These are phyloP conservation scores for Lynx canadensis DNA, from an alignment of 2,113 vertebrate species.

Conservation along the genomic window DNA sequence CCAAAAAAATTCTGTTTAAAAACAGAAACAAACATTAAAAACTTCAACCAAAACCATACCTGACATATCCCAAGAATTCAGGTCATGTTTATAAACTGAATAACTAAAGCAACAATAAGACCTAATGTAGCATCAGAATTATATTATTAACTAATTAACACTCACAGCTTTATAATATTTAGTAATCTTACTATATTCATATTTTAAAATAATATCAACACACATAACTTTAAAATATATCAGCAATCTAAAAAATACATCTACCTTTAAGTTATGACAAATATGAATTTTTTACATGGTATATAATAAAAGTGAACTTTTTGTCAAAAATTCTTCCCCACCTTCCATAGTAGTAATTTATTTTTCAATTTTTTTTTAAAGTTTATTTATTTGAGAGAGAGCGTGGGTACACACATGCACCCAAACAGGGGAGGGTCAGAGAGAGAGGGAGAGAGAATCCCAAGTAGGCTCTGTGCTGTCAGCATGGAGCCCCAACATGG, in stretches of 20 bases:
- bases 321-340: background rate
- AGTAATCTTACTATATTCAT: background rate
- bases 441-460: no score
- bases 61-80: background rate
- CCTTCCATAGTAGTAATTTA: background rate
- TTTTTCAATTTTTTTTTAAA: no score
- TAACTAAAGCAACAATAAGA: constrained; percentile 15
- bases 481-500: no score
- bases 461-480: no score
- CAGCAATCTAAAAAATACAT: background rate
- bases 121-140: background rate
- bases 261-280: background rate
- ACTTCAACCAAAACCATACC: background rate
- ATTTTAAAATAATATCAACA: background rate
- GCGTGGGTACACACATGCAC: no score
- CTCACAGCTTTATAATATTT: background rate
- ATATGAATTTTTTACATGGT: background rate
- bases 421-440: no score
- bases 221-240: background rate
- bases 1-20: background rate
- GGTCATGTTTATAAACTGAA: background rate
- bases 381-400: no score
- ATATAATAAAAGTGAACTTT: constrained; percentile 28
- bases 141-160: background rate
- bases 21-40: background rate